Evolutionary conservation across 2,888 invertebrate species (phyloP), one percentile per base, ranked within the genome.

Genomic region (Drosophila kambysellisi): DNA sequence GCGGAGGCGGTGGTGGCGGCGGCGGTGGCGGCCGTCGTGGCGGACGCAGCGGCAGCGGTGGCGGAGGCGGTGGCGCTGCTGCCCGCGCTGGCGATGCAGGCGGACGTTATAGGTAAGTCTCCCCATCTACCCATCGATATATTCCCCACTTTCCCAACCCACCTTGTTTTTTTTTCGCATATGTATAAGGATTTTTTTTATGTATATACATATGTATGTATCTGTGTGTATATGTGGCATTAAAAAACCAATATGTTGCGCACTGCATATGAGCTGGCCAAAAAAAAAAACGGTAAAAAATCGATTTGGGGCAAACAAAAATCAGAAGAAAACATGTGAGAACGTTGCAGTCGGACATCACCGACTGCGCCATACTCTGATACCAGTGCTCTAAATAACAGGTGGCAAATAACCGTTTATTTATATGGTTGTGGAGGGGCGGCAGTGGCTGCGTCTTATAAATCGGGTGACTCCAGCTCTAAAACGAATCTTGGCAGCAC

Each of bases 1-100:
- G 92, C 0, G 88, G 90, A 0, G 85, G 92, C 2, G 83, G 89
- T 0, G 87, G 87, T 11, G 95, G 95, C 79, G 96, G 96, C 62
- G 96, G 96, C 78, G 95, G 95, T 68, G 92, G 94, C 50, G 91
- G 93, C 4, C 92, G 94, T 67, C 89, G 92, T 7, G 96, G 95
- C 75, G 95, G 95, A 70, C 92, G 94, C 66, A 89, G 93, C 15
- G 90, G 93, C 12, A 91, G 92, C 15, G 91, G 92, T 11, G 91
- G 89, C 0, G 89, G 90, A 1, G 89, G 91, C 6, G 81, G 91
- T 9, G 88, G 91, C 15, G 87, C 89, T 39, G 88, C 91, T 37
- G 83, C 91, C 37, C 88, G 91, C 15, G 83, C 92, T 57, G 89
- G 91, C 62, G 90, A 91, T 51, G 83, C 91, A 69, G 88, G 89